Evolutionary conservation across 2,113 vertebrate genomes (phyloP).

Genomic region (Laterallus jamaicensis): DNA sequence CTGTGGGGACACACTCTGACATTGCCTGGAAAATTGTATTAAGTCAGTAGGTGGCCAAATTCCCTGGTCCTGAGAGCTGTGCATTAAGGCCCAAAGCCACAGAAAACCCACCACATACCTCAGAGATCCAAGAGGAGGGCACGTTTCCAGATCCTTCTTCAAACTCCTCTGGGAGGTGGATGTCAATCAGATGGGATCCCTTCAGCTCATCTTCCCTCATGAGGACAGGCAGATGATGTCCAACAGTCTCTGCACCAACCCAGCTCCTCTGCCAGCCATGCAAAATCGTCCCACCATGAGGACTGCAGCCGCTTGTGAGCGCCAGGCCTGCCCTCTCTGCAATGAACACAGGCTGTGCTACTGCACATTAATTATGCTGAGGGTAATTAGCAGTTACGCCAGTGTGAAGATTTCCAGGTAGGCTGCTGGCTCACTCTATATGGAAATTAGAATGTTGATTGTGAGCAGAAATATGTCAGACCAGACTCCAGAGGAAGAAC

Average conservation of each 20-base stretch:
- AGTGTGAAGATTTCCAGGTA: not conserved
- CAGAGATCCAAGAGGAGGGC: not conserved
- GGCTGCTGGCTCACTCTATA: not conserved
- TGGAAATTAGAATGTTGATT: not conserved
- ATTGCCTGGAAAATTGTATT: not conserved
- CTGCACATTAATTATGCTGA: not conserved
- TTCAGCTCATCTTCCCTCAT: not conserved
- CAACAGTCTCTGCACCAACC: not conserved
- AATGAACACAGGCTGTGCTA: not conserved
- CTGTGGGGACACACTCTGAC: not conserved
- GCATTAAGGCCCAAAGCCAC: not conserved
- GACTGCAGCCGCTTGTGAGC: not conserved
- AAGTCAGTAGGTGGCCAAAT: not conserved
- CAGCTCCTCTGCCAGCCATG: not conserved
- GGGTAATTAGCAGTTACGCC: constrained; percentile 7
- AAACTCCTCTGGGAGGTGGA: not conserved
- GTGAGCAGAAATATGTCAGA: not conserved
- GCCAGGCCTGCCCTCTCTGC: not conserved
- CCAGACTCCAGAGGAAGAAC: not conserved
- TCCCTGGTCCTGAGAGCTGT: not conserved
- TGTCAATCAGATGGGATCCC: not conserved
- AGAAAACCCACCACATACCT: constrained; percentile 6
- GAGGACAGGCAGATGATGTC: not conserved
- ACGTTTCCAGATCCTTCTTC: not conserved
- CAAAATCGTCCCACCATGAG: not conserved